Base-by-base conservation (phyloP, 2,888 invertebrate genomes). In the Drosophila emarginata region DNA sequence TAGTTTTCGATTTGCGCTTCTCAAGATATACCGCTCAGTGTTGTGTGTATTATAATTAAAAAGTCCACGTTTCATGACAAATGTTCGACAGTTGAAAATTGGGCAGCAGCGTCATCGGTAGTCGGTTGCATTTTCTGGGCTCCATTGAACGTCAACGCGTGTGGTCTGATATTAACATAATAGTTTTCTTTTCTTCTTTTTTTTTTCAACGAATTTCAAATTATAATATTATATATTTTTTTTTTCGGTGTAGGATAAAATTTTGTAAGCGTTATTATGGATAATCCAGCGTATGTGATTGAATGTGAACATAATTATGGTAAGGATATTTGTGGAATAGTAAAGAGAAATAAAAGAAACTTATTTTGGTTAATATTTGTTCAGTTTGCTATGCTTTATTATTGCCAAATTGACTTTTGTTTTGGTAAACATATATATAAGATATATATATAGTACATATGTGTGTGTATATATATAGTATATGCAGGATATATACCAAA, bases 211-310 rank as follows among this genome's bases (percentile, higher is more conserved):
- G n/a, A n/a, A n/a, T 23, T 23, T 23, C 23, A 23, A 23, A 23
- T 2, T 23, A 23, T 23, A 23, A 45, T 14, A n/a, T n/a, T n/a
- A 15, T n/a, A 50, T 18, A 11, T n/a, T 15, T 7, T 28, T 37
- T 39, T 9, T 26, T 23, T 23, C 23, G 6, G 28, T 28, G 28
- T 28, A 28, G 4, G 5, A 2, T 23, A 1, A 3, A 32, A 11
- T 9, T n/a, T n/a, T 26, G 64, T 51, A 14, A 21, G 26, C 6
- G 5, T 26, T 15, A 90, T 26, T 21, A 90, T 90, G 90, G 85
- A 90, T 78, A 90, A 89, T 78, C 73, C 78, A 36, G 84, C 76
- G 2, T 90, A 85, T 77, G 74, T 82, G 26, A 67, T 79, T 6
- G 89, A 90, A 18, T 72, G 84, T 37, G 89, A 87, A 2, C 69